Evolutionary conservation across 2,888 invertebrate genomes (phyloP).

Genomic region (Aleiodes leptofemur): DNA sequence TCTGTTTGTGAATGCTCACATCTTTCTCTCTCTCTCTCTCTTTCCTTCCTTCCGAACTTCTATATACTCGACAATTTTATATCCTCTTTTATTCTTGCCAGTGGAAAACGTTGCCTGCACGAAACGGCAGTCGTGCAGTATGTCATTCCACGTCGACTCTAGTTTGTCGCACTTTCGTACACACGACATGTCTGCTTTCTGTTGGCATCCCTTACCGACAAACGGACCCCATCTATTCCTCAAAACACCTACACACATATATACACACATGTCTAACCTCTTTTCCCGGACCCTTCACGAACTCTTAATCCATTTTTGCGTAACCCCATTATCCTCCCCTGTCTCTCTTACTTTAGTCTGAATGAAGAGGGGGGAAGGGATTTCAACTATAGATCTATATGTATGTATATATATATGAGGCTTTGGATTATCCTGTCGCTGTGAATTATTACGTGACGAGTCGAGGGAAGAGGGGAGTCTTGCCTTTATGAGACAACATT

Average conservation of each 20-base stretch:
- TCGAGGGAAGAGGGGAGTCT: neutral
- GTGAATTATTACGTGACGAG: slow-evolving; percentile 26
- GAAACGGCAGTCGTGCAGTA: slow-evolving; percentile 40
- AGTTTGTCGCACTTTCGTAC: slow-evolving; percentile 44
- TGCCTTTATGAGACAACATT: slow-evolving; percentile 4
- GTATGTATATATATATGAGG: slow-evolving; percentile 2
- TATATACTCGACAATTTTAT: slow-evolving; percentile 11
- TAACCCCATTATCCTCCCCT: slow-evolving; percentile 45
- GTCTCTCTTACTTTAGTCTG: slow-evolving; percentile 22
- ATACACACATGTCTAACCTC: slow-evolving; percentile 39
- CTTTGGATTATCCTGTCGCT: slow-evolving; percentile 33
- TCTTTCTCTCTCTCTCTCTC: slow-evolving; percentile 24
- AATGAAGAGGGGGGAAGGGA: neutral
- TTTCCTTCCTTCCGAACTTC: neutral
- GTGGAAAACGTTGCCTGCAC: slow-evolving; percentile 26
- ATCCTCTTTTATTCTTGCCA: slow-evolving; percentile 25
- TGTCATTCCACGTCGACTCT: slow-evolving; percentile 53
- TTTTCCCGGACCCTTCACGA: slow-evolving; percentile 33
- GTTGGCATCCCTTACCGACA: slow-evolving; percentile 27
- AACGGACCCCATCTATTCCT: slow-evolving; percentile 23
- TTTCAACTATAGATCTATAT: no score
- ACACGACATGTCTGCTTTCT: slow-evolving; percentile 1
- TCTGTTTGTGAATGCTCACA: neutral
- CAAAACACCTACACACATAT: slow-evolving; percentile 10
- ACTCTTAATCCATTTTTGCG: slow-evolving; percentile 51